Base-by-base conservation (phyloP, 1,140 invertebrate species). In the Tetramorium simillimum region DNA sequence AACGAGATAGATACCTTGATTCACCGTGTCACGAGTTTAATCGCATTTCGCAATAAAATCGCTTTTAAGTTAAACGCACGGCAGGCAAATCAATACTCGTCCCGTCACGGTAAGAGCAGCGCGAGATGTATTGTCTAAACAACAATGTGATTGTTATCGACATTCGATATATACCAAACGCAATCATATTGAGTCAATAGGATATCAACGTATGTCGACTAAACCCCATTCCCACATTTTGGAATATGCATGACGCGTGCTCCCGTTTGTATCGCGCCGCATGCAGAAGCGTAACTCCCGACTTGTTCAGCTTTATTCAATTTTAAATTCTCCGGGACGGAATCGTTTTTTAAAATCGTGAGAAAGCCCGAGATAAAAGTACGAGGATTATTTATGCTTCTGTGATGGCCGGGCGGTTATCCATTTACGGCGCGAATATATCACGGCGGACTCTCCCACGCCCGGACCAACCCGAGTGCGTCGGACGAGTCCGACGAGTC, bases 141-240 rank as follows among this genome's bases (percentile, higher is more conserved):
- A 63, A 77, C 58, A 77, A 63, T 63, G 18, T n/a, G 5, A 33
- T 21, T 63, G 58, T n/a, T 77, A 77, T 77, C 75, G 75, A 33
- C 58, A 77, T 63, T 77, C 75, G 24, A 62, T 62, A 63, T 46
- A 46, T 33, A 46, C 24, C 24, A 28, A 46, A 77, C 18, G 58
- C 40, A 63, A 63, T 77, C 58, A 46, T 46, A 63, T 12, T 33
- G 58, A 16, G 18, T 77, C 75, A 77, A 63, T 77, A 77, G 24
- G 21, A 60, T 76, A 62, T 9, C 14, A 75, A 21, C 9, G 28
- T 60, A 14, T 12, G 18, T 63, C 10, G 75, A 77, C 37, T 46
- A 60, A 43, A 60, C 9, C 37, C 9, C 37, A 16, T 62, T 60
- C 16, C 65, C 12, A 40, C 33, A n/a, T 24, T 76, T 76, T n/a